These are phyloP conservation scores for Stegodyphus mimosarum DNA, from an alignment of 1,140 invertebrate species.

Conservation along the genomic window DNA sequence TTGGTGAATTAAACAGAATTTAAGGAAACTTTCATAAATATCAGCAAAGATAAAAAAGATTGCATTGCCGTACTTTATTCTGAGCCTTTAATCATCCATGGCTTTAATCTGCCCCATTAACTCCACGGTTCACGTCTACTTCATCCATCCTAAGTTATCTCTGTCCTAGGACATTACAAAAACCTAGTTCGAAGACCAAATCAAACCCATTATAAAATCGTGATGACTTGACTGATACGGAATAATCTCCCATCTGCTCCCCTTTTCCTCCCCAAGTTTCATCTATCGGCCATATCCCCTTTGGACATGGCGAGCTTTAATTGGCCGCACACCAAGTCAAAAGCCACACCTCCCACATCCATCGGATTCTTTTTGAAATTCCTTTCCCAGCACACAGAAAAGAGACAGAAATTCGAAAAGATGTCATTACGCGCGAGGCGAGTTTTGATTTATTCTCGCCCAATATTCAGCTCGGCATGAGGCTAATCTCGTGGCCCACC, in stretches of 20 bases:
- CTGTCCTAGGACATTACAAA: too few species aligned
- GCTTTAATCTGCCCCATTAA: too few species aligned
- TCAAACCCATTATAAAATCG: too few species aligned
- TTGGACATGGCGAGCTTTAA: not conserved
- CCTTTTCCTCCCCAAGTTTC: not conserved
- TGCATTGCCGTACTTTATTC: too few species aligned
- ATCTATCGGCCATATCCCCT: not conserved
- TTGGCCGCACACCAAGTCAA: not conserved
- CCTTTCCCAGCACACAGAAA: not conserved
- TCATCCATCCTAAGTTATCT: too few species aligned
- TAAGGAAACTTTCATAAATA: too few species aligned
- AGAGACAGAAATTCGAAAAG: constrained; percentile 1
- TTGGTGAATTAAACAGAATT: too few species aligned
- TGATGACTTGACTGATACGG: too few species aligned
- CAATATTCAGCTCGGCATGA: constrained; percentile 8
- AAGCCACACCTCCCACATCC: constrained; percentile 6
- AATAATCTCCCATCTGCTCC: not conserved
- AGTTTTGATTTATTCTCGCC: constrained; percentile 27
- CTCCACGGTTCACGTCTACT: too few species aligned
- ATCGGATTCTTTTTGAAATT: not conserved
- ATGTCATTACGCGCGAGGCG: constrained; percentile 7
- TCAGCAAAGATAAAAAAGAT: too few species aligned
- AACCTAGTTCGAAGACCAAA: too few species aligned
- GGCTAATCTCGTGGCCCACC: constrained; percentile 1
- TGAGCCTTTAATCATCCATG: too few species aligned